These are phyloP conservation scores for Pseudochirops corinnae DNA, from an alignment of 2,797 vertebrate genomes.

Conservation along the genomic window DNA sequence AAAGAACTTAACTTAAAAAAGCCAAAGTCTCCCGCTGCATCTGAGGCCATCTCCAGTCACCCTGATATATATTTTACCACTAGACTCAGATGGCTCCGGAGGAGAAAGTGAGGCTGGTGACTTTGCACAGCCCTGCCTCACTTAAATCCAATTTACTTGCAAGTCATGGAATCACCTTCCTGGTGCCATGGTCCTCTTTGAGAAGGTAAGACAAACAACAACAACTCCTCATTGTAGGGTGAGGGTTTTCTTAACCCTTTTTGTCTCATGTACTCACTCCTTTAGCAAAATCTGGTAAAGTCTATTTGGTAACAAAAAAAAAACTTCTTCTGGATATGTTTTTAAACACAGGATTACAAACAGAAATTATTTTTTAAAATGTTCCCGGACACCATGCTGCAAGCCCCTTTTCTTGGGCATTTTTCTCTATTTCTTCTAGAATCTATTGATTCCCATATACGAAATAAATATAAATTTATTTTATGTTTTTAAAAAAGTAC, in stretches of 20 bases:
- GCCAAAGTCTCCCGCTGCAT: too few species aligned
- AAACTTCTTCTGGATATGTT: neutral
- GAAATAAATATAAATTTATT: neutral
- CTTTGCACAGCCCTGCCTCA: too few species aligned
- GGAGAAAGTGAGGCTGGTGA: too few species aligned
- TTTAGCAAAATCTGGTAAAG: neutral
- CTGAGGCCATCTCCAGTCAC: too few species aligned
- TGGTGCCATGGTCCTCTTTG: too few species aligned
- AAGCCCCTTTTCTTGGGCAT: neutral
- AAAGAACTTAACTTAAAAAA: too few species aligned
- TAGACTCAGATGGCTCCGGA: too few species aligned
- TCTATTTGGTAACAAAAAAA: neutral
- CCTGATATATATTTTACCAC: too few species aligned
- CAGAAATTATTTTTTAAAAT: neutral
- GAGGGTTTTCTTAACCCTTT: neutral
- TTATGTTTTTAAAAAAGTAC: neutral
- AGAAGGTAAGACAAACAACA: too few species aligned
- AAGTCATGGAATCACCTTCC: too few species aligned
- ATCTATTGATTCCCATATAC: neutral
- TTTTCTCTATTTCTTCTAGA: neutral
- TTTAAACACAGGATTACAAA: neutral
- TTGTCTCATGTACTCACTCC: neutral
- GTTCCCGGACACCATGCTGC: neutral
- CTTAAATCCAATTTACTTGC: too few species aligned
- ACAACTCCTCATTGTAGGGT: neutral